Base-by-base conservation (phyloP, 2,797 vertebrate genomes). In the Mycteria americana region DNA sequence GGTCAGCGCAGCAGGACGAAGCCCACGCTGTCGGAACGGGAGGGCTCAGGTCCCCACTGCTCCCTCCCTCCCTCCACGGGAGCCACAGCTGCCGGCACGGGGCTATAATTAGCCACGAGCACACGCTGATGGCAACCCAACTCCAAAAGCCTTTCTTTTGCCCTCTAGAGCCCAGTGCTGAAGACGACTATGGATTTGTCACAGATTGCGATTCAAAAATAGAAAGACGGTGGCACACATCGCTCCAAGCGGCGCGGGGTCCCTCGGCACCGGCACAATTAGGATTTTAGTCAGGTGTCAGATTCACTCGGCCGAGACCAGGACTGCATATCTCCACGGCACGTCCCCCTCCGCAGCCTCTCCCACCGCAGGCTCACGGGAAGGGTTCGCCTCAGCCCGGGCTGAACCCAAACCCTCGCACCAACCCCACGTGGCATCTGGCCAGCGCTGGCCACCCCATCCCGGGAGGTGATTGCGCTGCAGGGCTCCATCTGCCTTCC, bases 401-500 rank as follows among this genome's bases (percentile, higher is more conserved):
- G 50, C 68, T 35, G 27, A 62, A 33, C 59, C 53, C 31, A 3
- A 28, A 37, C 11, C 31, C 24, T 13, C 14, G 0, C 31, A 7
- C 17, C 41, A 6, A 14, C 41, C 70, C 80, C 72, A 1, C 2
- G 0, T 1, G 39, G 70, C 89, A 62, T 69, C 87, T 65, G 85
- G 60, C n/a, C 78, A 18, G 7, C 1, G 39, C 43, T 72, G 79
- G 79, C 83, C 54, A 77, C 43, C 79, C 74, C 65, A 6, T 25
- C 12, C 6, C 4, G 1, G 78, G 82, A 25, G 43, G 63, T 35
- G 27, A 70, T 65, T 35, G 65, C 10, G 2, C 85, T 31, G 41
- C 4, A 7, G 85, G 85, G 88, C 79, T 90, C 95, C 93, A 96
- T 93, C 95, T 96, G 93, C 89, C 79, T 69, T 48, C 83, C 82